A percentile compares a stretch with the other conserved stretches of the same genome.
Conservation (phyloP, 2,113 vertebrate genomes). For the Lichenostomus cassidix region DNA sequence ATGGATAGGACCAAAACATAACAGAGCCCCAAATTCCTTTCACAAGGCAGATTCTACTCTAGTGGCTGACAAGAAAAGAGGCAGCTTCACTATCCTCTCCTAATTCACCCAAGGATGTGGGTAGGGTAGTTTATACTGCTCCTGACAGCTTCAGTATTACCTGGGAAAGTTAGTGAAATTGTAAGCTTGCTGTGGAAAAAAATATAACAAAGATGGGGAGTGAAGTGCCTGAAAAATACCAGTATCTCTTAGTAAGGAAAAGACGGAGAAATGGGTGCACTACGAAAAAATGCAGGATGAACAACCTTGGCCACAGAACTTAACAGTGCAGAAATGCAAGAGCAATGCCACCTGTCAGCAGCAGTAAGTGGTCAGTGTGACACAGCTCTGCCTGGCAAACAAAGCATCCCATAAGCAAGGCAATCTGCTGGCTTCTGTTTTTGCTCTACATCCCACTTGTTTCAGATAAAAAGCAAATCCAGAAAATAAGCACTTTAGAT, state of each 20-base stretch:
- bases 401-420: neutral
- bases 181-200: neutral
- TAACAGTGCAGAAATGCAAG: neutral
- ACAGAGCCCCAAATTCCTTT: neutral
- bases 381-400: neutral
- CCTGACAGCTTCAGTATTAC: neutral
- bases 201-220: neutral
- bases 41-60: neutral
- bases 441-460: rapidly evolving
- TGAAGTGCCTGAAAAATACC: neutral
- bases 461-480: neutral
- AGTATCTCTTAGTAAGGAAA: neutral
- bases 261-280: neutral
- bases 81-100: neutral
- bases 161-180: neutral
- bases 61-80: neutral
- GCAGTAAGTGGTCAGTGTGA: rapidly evolving
- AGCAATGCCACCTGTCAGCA: neutral
- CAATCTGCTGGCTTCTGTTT: neutral
- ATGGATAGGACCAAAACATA: neutral
- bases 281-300: neutral
- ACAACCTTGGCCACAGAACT: neutral
- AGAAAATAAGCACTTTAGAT: neutral
- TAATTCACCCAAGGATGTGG: neutral
- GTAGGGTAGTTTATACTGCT: neutral